Evolutionary conservation across 2,888 invertebrate genomes (phyloP), one percentile per base, ranked within the genome.

Genomic region (Iphiclides podalirius): DNA sequence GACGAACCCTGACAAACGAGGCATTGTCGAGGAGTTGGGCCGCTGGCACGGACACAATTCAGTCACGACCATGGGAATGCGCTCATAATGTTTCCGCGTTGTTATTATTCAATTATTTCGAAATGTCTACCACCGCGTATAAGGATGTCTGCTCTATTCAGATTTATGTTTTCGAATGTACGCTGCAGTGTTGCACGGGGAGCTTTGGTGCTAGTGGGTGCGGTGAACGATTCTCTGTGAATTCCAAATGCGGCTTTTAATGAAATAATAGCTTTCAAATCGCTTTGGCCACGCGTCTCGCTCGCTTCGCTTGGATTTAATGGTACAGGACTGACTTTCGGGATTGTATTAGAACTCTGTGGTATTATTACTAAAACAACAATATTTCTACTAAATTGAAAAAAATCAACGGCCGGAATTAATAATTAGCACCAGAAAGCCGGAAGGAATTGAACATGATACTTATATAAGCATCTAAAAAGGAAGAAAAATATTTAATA

Each of bases 1-100:
- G 73, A 64, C 77, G 79, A 82, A 78, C 79, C 80, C 74, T 79
- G 75, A 82, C 81, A 76, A 84, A 85, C 75, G 83, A 79, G 67
- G 71, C 64, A 84, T 85, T 85, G 84, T 85, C 73, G 70, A 62
- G 62, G 52, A 58, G 61, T 34, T 35, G 40, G 42, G 45, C 33
- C 33, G 46, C 23, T 33, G 43, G 17, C 20, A 36, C 36, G 39
- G 38, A n/a, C 47, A 41, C 50, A 47, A 47, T 42, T 51, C 44
- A 47, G 45, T 45, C 52, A 42, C 55, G 46, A 53, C 45, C 43
- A 43, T 34, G 48, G 72, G 75, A 79, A 81, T 79, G 79, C 72
- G 74, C 75, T 65, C 75, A 20, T 75, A 79, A 80, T 80, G 78
- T 73, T 76, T 78, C 71, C 75, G 72, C 76, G 70, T 73, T 75